These are phyloP conservation scores for Tadarida brasiliensis DNA, from an alignment of 2,797 vertebrate genomes.

Conservation along the genomic window DNA sequence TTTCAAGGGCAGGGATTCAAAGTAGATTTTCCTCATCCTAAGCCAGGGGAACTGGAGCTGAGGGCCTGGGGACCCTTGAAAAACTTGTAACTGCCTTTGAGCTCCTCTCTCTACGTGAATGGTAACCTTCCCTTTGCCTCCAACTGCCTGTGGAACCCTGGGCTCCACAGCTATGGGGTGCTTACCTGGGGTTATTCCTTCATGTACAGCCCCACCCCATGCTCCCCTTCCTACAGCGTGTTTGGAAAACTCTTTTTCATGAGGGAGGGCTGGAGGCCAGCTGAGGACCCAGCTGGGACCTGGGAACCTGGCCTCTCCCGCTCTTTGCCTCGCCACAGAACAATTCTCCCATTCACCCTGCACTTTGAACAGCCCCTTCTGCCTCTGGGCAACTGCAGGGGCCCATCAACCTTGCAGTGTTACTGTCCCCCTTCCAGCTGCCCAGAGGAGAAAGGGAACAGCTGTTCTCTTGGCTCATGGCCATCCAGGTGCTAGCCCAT, in stretches of 20 bases:
- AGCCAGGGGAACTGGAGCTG: not conserved
- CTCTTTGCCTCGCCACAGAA: not conserved
- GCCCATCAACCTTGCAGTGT: conserved; percentile 62
- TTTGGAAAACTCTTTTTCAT: not conserved
- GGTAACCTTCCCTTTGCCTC: not conserved
- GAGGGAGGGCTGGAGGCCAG: not conserved
- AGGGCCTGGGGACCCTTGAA: not conserved
- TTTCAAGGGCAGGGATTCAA: not conserved
- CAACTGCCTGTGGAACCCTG: not conserved
- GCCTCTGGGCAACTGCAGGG: not conserved
- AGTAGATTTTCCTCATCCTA: not conserved
- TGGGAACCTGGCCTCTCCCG: not conserved
- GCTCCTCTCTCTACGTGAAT: not conserved
- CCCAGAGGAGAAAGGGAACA: conserved; percentile 58
- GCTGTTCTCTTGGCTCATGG: conserved; percentile 67
- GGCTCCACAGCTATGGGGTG: not conserved
- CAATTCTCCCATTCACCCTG: not conserved
- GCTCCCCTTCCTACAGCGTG: too few species aligned
- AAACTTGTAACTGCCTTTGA: not conserved
- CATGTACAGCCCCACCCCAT: too few species aligned
- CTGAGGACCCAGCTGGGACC: not conserved
- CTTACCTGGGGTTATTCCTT: not conserved
- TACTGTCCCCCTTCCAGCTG: conserved; percentile 72
- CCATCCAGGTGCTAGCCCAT: conserved; percentile 31
- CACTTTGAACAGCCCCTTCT: not conserved